phyloP scores from a whole-genome alignment of 2,888 invertebrate species.

The Apodemia duryi region DNA sequence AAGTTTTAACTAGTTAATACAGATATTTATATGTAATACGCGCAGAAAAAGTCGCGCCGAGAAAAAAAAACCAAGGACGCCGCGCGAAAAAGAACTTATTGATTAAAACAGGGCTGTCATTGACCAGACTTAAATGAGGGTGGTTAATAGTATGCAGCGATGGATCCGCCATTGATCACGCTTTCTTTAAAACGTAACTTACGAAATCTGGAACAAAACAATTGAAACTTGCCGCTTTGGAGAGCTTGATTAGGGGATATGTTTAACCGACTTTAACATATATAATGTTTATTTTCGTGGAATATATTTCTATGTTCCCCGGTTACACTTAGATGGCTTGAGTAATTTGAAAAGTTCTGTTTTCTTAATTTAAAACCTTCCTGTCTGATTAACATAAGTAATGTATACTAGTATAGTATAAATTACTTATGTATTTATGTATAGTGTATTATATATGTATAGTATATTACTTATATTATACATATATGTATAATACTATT shows the following conservation, averaged over 20 bases:
- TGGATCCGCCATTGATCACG: slow-evolving; percentile 52
- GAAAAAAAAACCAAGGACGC: slow-evolving; percentile 76
- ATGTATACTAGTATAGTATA: too few relatives aligned
- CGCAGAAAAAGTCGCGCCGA: slow-evolving; percentile 77
- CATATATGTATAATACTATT: too few relatives aligned
- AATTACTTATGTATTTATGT: too few relatives aligned
- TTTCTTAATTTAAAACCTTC: too few relatives aligned
- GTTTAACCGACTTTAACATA: background rate
- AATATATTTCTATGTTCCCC: too few relatives aligned
- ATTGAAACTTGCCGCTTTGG: background rate
- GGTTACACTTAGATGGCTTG: too few relatives aligned
- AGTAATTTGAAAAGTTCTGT: too few relatives aligned
- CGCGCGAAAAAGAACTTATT: slow-evolving; percentile 77
- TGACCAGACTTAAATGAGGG: slow-evolving; percentile 79
- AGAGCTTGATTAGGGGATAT: background rate
- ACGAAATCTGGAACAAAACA: slow-evolving; percentile 26
- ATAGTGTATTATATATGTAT: too few relatives aligned
- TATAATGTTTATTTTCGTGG: too few relatives aligned
- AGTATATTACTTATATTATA: too few relatives aligned
- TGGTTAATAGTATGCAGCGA: slow-evolving; percentile 74
- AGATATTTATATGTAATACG: slow-evolving; percentile 66
- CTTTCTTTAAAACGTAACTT: slow-evolving; percentile 35
- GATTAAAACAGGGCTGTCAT: slow-evolving; percentile 78
- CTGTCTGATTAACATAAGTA: too few relatives aligned
- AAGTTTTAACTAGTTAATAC: slow-evolving; percentile 63